Evolutionary conservation across 1,140 invertebrate species (phyloP).

Genomic region (Anastrepha obliqua): DNA sequence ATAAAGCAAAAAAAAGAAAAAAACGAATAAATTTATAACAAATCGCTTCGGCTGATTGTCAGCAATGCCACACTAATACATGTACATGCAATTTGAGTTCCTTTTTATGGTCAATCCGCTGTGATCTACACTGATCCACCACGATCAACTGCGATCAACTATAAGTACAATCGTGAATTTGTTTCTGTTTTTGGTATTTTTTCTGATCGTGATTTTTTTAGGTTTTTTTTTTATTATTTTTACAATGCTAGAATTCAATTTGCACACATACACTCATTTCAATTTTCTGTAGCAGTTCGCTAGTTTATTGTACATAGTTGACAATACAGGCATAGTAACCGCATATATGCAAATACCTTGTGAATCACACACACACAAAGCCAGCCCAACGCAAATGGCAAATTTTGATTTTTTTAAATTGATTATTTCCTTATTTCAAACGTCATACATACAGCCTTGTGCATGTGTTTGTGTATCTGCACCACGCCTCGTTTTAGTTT

Average conservation of each 20-base stretch:
- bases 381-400: background rate
- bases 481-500: slow-evolving; percentile 13
- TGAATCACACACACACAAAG: background rate
- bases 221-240: background rate
- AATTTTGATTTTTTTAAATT: slow-evolving; percentile 58
- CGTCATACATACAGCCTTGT: background rate
- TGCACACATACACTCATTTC: slow-evolving; percentile 10
- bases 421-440: slow-evolving; percentile 59
- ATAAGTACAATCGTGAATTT: background rate
- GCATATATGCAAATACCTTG: background rate
- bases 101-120: slow-evolving; percentile 3
- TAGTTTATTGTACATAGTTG: slow-evolving; percentile 15
- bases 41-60: background rate
- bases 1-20: background rate
- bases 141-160: slow-evolving; percentile 34
- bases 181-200: background rate
- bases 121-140: slow-evolving; percentile 25
- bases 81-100: background rate
- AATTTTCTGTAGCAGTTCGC: background rate
- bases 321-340: background rate
- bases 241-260: slow-evolving; percentile 11
- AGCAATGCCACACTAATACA: background rate
- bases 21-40: background rate
- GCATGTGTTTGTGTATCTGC: background rate
- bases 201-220: background rate